phyloP scores from a whole-genome alignment of 1,140 invertebrate genomes.

The Sitobion miscanthi region DNA sequence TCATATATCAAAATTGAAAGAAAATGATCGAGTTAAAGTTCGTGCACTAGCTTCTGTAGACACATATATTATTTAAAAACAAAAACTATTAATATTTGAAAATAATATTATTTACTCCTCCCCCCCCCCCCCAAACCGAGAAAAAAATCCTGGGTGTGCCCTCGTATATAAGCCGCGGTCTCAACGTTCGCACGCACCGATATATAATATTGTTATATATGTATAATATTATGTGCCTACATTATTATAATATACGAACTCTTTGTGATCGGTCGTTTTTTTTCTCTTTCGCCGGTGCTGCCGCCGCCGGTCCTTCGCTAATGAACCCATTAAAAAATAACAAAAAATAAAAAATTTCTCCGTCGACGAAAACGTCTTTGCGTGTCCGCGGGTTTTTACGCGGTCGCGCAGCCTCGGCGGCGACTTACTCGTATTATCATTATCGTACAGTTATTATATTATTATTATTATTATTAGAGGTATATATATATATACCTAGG shows the following conservation, averaged over 20 bases:
- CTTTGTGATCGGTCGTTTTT: slow-evolving; percentile 14
- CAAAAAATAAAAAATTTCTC: background rate
- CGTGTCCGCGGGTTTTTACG: background rate
- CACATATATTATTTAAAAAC: too few species aligned
- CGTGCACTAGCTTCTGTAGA: too few species aligned
- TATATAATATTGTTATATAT: too few species aligned
- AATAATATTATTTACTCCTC: too few species aligned
- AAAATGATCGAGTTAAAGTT: too few species aligned
- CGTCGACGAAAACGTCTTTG: slow-evolving; percentile 7
- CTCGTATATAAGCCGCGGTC: background rate
- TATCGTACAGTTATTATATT: background rate
- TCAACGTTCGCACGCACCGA: background rate
- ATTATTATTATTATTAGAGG: background rate
- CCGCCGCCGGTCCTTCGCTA: background rate
- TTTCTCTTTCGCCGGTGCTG: too few species aligned
- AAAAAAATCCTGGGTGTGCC: too few species aligned
- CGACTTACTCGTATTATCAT: slow-evolving; percentile 23
- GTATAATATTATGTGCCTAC: too few species aligned
- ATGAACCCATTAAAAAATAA: slow-evolving; percentile 56
- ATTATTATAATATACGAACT: background rate
- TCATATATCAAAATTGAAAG: too few species aligned
- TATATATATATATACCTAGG: background rate
- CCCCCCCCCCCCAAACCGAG: too few species aligned
- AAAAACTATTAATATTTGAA: too few species aligned
- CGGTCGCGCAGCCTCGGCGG: slow-evolving; percentile 4